Conservation (phyloP, 2,888 invertebrate species). For the Tetanocera ferruginea region DNA sequence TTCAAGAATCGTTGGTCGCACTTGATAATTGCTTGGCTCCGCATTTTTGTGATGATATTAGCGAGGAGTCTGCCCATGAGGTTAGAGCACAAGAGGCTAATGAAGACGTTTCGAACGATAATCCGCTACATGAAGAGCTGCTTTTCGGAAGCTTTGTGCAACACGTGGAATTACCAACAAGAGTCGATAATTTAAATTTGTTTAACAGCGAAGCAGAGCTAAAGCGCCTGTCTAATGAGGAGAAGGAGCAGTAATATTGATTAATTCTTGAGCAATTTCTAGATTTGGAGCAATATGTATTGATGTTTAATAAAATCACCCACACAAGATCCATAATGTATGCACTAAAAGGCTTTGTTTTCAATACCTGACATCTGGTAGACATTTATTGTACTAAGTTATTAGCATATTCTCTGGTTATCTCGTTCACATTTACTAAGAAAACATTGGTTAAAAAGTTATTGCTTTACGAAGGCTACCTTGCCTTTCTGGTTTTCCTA, state of each 20-base stretch:
- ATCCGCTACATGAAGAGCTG: constrained; percentile 28
- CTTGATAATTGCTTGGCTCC: constrained; percentile 54
- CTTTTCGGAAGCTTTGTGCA: constrained; percentile 48
- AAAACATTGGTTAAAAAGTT: no score
- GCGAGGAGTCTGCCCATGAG: constrained; percentile 24
- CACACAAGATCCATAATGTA: background rate
- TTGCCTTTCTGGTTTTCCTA: no score
- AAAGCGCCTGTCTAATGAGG: background rate
- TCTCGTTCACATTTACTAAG: no score
- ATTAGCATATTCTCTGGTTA: no score
- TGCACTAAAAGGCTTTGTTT: no score
- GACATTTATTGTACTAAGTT: no score
- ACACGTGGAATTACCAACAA: constrained; percentile 5
- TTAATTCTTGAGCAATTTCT: no score
- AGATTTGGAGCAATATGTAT: no score
- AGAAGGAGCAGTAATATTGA: background rate
- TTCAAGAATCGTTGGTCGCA: constrained; percentile 41
- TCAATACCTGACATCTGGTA: no score
- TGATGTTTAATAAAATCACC: background rate
- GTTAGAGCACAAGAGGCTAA: background rate
- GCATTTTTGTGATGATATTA: constrained; percentile 31
- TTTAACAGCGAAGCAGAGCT: constrained; percentile 14
- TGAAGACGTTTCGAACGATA: background rate
- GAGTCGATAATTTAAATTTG: constrained; percentile 44
- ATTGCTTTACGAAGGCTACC: no score